phyloP scores from a whole-genome alignment of 2,113 vertebrate species.

The Crotophaga sulcirostris region DNA sequence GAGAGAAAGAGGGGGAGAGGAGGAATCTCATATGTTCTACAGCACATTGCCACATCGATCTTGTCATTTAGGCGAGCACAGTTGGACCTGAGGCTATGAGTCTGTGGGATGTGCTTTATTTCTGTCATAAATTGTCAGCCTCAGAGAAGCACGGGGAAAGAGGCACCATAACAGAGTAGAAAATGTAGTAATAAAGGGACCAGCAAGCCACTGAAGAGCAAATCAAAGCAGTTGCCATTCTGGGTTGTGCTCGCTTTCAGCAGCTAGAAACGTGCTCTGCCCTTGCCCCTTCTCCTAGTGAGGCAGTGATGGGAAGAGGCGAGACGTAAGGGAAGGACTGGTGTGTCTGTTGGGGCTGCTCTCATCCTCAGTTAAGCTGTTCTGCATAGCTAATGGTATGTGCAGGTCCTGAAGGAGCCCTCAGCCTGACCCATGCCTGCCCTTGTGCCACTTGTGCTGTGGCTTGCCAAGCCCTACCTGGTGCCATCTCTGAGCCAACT shows the following conservation, averaged over 20 bases:
- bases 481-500: background rate
- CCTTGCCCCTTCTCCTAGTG: accelerated
- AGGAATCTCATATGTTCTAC: background rate
- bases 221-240: background rate
- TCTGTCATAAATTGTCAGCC: background rate
- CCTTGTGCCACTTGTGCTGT: background rate
- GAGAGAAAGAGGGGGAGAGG: background rate
- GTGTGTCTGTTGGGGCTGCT: background rate
- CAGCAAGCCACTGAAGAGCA: background rate
- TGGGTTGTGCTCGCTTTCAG: background rate
- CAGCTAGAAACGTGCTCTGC: background rate
- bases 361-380: background rate
- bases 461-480: background rate
- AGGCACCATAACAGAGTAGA: background rate
- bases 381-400: background rate
- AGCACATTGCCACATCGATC: conserved; percentile 21
- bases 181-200: background rate
- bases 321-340: background rate
- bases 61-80: background rate
- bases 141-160: conserved; percentile 2
- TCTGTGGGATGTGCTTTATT: background rate
- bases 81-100: conserved; percentile 11
- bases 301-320: background rate
- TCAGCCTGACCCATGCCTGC: background rate
- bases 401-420: background rate